Conservation (phyloP, 2,888 invertebrate genomes). For the Pyrocoelia pectoralis region DNA sequence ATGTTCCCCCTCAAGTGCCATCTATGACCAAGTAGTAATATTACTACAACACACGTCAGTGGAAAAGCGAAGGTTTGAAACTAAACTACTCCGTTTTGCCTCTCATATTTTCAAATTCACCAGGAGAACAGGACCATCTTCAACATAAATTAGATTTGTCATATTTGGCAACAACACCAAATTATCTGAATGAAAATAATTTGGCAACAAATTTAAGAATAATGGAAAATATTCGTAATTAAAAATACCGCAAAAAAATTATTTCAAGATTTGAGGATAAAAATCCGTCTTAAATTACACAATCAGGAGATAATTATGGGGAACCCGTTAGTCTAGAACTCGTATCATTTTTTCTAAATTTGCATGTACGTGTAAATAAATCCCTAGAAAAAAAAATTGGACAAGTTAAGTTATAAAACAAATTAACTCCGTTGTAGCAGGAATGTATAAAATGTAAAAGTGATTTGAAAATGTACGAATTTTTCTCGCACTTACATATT, state of each 20-base stretch:
- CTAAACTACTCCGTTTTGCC: neutral
- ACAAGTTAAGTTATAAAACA: neutral
- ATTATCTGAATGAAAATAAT: neutral
- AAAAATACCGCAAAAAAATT: neutral
- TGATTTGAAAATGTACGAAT: neutral
- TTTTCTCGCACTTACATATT: neutral
- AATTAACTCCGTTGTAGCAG: neutral
- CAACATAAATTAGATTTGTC: too few relatives aligned
- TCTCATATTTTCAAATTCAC: neutral
- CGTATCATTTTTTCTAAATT: too few relatives aligned
- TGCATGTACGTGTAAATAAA: too few relatives aligned
- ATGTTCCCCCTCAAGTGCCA: neutral
- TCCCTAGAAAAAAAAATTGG: neutral
- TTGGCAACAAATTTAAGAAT: neutral
- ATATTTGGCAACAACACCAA: neutral
- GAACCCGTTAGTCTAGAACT: too few relatives aligned
- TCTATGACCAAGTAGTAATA: neutral
- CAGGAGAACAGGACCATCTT: slow-evolving; percentile 11
- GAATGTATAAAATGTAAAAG: neutral
- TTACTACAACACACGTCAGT: neutral
- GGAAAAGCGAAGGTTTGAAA: neutral
- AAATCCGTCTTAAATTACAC: too few relatives aligned
- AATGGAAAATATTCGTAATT: neutral
- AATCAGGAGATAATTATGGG: too few relatives aligned
- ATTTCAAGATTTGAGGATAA: too few relatives aligned